A percentile compares a stretch with the other conserved stretches of the same genome.
These are phyloP conservation scores for Catocala fraxini DNA, from an alignment of 2,888 invertebrate genomes.

Conservation along the genomic window DNA sequence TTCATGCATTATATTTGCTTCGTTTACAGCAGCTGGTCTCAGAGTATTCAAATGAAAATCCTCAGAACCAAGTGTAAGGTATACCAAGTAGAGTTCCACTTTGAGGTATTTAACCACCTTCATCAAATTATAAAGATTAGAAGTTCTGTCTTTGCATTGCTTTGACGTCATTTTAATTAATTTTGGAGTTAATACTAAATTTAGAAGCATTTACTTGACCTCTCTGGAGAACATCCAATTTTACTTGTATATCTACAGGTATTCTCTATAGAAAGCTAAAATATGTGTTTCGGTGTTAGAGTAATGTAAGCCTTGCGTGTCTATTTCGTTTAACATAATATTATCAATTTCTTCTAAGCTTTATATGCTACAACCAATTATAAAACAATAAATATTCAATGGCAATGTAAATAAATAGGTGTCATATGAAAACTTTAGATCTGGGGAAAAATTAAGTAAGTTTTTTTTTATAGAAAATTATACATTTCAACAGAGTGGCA, in stretches of 20 bases:
- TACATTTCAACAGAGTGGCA: too few species aligned
- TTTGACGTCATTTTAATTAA: conserved; percentile 33
- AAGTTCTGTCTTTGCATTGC: conserved; percentile 34
- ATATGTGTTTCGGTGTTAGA: too few species aligned
- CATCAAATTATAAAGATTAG: conserved; percentile 26
- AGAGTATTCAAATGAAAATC: not conserved
- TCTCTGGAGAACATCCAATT: conserved; percentile 20
- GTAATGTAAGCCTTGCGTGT: too few species aligned
- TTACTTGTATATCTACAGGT: not conserved
- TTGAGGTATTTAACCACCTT: conserved; percentile 22
- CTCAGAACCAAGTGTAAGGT: conserved; percentile 7
- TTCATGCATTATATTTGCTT: not conserved
- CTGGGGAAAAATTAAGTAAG: too few species aligned
- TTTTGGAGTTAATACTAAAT: conserved; percentile 16
- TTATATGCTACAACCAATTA: too few species aligned
- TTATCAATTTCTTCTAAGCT: too few species aligned
- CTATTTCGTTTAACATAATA: too few species aligned
- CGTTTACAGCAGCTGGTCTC: not conserved
- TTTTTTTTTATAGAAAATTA: too few species aligned
- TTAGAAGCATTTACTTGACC: conserved; percentile 11
- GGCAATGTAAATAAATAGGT: too few species aligned
- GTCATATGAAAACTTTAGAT: too few species aligned
- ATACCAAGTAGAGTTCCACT: conserved; percentile 29
- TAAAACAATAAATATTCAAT: too few species aligned
- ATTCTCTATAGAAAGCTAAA: not conserved